A percentile compares a stretch with the other conserved stretches of the same genome.
Conservation (phyloP, 2,888 invertebrate species). For the Trichacis sp. region DNA sequence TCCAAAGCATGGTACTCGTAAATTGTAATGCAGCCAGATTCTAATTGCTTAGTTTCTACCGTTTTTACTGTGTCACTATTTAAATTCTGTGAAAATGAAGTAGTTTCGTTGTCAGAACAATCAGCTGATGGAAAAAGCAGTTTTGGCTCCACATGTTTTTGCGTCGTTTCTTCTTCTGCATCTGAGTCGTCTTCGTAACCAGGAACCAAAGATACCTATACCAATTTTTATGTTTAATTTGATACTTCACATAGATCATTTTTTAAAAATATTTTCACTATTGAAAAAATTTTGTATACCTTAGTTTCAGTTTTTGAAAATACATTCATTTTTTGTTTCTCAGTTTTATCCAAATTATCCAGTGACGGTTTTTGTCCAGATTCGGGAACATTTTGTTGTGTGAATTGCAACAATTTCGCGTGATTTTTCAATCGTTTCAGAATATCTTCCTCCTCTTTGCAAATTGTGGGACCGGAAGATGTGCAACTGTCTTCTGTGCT, state of each 20-base stretch:
- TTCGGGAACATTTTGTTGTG: constrained; percentile 36
- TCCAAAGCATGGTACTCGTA: constrained; percentile 47
- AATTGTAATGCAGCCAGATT: constrained; percentile 47
- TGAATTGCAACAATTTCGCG: constrained; percentile 67
- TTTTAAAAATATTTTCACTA: constrained; percentile 45
- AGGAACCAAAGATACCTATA: constrained; percentile 70
- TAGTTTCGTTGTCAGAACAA: constrained; percentile 46
- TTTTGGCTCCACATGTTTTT: constrained; percentile 55
- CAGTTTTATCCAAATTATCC: constrained; percentile 50
- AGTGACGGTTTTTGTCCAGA: constrained; percentile 40
- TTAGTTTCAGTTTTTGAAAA: not conserved
- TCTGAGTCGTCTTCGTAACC: constrained; percentile 73
- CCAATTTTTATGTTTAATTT: constrained; percentile 27
- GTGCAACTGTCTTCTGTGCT: not conserved
- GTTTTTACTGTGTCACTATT: constrained; percentile 20
- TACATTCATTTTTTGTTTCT: constrained; percentile 36
- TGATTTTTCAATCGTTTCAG: constrained; percentile 67
- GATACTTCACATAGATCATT: too few species aligned
- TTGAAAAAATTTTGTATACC: too few species aligned
- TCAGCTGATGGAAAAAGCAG: constrained; percentile 70
- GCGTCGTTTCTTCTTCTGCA: constrained; percentile 62
- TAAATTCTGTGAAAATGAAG: not conserved
- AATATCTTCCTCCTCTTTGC: constrained; percentile 65
- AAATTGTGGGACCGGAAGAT: constrained; percentile 9
- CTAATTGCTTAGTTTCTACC: constrained; percentile 46